Evolutionary conservation across 2,888 invertebrate genomes (phyloP), one percentile per base, ranked within the genome.

Genomic region (Drosophila birchii): DNA sequence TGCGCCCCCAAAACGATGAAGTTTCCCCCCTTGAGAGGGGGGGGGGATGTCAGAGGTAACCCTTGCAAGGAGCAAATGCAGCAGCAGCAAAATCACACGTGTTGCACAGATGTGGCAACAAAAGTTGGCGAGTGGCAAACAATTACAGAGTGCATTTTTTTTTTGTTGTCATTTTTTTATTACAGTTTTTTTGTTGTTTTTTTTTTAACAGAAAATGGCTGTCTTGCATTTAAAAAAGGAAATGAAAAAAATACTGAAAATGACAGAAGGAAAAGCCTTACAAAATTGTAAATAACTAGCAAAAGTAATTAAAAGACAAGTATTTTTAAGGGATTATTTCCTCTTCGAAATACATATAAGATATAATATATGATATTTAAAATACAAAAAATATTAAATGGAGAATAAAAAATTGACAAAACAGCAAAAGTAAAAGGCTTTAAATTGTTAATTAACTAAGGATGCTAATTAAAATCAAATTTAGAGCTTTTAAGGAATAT

Each of bases 21-120:
- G 29, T 51, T 64, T 34, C 12, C 18, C 9, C 23, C 18, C 12
- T 5, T 1, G 18, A 20, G n/a, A 32, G 36, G n/a, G 18, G 16
- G 18, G 4, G 18, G 29, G 9, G 41, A 18, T 29, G 54, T n/a
- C 59, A 43, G 62, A 36, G 44, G 36, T 29, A 36, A 36, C 38
- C 43, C 34, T 44, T 29, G 38, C 45, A 67, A 45, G 51, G 55
- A 51, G 53, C 44, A 34, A 39, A 23, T 32, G 47, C 63, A 62
- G 26, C 45, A 36, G 44, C 23, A 23, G 23, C 70, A 49, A 70
- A 55, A 55, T 32, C 79, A 79, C 79, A 79, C 79, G 80, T 79
- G 77, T 84, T 84, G 76, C 77, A 58, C 73, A 66, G 64, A 78
- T 74, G 76, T 73, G 64, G 55, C 54, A 76, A 69, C 66, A 55